Conservation (phyloP, 2,888 invertebrate species). For the Arrhopalites spinosus region DNA sequence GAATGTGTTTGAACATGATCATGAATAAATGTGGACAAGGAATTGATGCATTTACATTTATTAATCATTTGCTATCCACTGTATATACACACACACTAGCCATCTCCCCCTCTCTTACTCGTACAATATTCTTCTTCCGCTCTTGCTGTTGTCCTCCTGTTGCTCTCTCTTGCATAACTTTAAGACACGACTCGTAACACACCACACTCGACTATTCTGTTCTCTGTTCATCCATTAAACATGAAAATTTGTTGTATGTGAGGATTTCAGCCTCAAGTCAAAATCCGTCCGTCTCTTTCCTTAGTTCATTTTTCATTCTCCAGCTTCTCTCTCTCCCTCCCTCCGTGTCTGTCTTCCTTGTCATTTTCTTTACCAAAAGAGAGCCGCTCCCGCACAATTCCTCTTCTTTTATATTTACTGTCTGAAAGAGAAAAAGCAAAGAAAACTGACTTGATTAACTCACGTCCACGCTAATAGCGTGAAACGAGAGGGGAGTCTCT, state of each 20-base stretch:
- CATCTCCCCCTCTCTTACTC: too few species aligned
- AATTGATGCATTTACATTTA: conserved; percentile 23
- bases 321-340: neutral
- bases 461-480: conserved; percentile 2
- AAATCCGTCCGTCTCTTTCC: neutral
- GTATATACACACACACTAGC: too few species aligned
- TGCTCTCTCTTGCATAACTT: too few species aligned
- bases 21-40: conserved; percentile 21
- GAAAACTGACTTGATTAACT: conserved; percentile 29
- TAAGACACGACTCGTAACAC: too few species aligned
- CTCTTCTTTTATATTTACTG: conserved; percentile 20
- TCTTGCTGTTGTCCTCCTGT: too few species aligned
- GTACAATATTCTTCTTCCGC: too few species aligned
- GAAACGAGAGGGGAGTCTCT: too few species aligned
- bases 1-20: conserved; percentile 3
- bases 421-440: too few species aligned
- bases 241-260: neutral
- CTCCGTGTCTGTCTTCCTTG: neutral
- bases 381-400: conserved; percentile 5
- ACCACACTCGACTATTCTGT: too few species aligned
- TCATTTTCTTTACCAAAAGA: conserved; percentile 14
- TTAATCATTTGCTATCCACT: conserved; percentile 18
- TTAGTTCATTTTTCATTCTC: conserved; percentile 28
- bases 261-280: conserved; percentile 26
- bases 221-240: neutral